Percentiles rank a stretch among this genome's conserved stretches.
Evolutionary conservation across 2,113 vertebrate species (phyloP).

Genomic region (Microcebus tavaratra): DNA sequence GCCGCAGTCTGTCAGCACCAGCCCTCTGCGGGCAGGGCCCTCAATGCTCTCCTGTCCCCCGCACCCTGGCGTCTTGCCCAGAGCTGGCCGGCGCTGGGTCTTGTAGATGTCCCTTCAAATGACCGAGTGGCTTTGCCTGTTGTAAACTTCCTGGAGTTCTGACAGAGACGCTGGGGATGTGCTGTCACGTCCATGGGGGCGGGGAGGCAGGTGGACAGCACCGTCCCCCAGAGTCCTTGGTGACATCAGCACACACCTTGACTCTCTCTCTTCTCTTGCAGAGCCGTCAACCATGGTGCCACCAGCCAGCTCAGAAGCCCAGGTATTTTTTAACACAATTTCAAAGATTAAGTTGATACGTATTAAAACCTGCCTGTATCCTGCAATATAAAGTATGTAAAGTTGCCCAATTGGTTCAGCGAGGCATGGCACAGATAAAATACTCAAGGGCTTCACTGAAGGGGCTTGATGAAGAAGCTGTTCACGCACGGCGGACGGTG

Average conservation of each 20-base stretch:
- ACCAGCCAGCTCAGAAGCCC: constrained; percentile 63
- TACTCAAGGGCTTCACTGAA: neutral
- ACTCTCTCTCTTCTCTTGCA: constrained; percentile 43
- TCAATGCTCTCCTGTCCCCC: rapidly evolving
- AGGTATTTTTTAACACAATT: constrained; percentile 57
- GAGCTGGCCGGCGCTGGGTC: neutral
- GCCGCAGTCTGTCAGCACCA: too few species aligned
- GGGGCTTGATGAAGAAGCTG: neutral
- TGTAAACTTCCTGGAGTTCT: neutral
- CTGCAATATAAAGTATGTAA: neutral
- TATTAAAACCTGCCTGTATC: neutral
- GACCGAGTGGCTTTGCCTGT: rapidly evolving
- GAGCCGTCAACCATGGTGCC: constrained; percentile 47
- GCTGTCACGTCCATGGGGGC: too few species aligned
- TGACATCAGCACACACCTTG: rapidly evolving
- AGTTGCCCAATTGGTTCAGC: neutral
- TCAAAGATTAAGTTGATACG: neutral
- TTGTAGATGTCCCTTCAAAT: too few species aligned
- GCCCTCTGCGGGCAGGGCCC: neutral
- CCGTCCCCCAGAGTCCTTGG: rapidly evolving
- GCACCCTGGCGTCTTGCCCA: neutral
- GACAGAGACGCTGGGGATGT: neutral
- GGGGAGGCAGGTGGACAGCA: rapidly evolving
- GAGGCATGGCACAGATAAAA: neutral
- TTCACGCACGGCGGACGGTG: too few species aligned